Base-by-base conservation (phyloP, 2,888 invertebrate genomes). In the Drosophila longiperda region DNA sequence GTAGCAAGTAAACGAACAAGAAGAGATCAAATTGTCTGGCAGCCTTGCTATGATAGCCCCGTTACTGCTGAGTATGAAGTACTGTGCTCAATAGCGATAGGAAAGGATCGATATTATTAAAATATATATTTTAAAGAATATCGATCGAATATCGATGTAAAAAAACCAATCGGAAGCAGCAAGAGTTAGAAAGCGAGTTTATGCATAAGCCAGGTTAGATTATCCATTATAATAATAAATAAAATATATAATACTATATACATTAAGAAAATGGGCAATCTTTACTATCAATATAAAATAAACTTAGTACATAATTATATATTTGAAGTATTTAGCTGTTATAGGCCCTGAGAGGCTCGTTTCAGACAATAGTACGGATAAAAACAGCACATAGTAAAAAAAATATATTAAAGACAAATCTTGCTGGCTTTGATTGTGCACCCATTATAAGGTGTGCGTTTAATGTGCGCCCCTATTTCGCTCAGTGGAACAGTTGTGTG, bases 381-480 rank as follows among this genome's bases (percentile, higher is more conserved):
- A 29, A 29, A 29, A 29, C 6, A 29, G 29, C 29, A 29, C 29
- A 29, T 5, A 26, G 26, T 26, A 26, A 26, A 26, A 20, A 26
- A 15, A 7, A 20, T 3, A 33, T n/a, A n/a, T 20, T 15, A 5
- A 15, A 29, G 20, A n/a, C 32, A 29, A 38, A 20, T 50, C n/a
- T 33, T 1, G 17, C 23, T 33, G 38, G 3, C n/a, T 26, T n/a
- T 33, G 40, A 20, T 33, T n/a, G 42, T 26, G 12, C 8, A 38
- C 2, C 15, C 26, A 40, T 33, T 61, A 15, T 52, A 32, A 50
- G 33, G 15, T 12, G 17, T 2, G 54, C 50, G 32, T 32, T 20
- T 59, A 66, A 75, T 71, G 65, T 71, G 64, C 53, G 63, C 36
- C 29, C 58, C n/a, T 15, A 12, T 53, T 53, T 23, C 50, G 20